Evolutionary conservation across 2,888 invertebrate genomes (phyloP), one percentile per base, ranked within the genome.

Genomic region (Cryptosula pallasiana): DNA sequence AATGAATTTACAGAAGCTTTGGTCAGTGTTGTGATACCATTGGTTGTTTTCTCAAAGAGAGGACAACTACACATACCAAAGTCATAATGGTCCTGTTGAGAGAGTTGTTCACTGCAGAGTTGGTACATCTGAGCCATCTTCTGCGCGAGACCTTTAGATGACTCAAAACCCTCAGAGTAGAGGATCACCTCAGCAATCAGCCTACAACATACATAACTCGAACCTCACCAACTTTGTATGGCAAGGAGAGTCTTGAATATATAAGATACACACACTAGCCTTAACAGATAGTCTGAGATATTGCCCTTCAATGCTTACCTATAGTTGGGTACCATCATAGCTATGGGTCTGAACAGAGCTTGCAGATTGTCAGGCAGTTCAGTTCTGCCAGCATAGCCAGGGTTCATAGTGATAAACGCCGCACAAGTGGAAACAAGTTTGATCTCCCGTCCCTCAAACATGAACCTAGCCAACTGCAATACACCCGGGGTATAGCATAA

Each of bases 81-180:
- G 84, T 95, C 94, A 80, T 95, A 95, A 80, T 95, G 94, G 81
- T 94, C 85, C 76, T 94, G 94, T 78, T 94, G 93, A 0, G 93
- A 94, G 0, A 95, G 87, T 81, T 94, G 94, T 81, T 95, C 94
- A 78, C 92, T 93, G 79, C 93, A 93, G 2, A 94, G 86, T 79
- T 93, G 93, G 85, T 94, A 94, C 92, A 94, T 92, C 83, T 93
- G 91, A 0, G 92, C 92, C 93, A 94, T 94, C 84, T 95, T 94
- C 80, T 91, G 90, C 0, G 94, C 92, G n/a, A 95, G 86, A 1
- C 89, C 88, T 82, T 90, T 93, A 0, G 94, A 94, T 0, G 92
- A 91, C 82, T 93, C 93, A 80, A 94, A 95, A 13, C 94, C 94
- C 86, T 94, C 94, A 0, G 94, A 94, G 83, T 94, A 94, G n/a